phyloP scores from a whole-genome alignment of 30 jellyfish, hydroid and myxozoan species.

The Mastigias papua region DNA sequence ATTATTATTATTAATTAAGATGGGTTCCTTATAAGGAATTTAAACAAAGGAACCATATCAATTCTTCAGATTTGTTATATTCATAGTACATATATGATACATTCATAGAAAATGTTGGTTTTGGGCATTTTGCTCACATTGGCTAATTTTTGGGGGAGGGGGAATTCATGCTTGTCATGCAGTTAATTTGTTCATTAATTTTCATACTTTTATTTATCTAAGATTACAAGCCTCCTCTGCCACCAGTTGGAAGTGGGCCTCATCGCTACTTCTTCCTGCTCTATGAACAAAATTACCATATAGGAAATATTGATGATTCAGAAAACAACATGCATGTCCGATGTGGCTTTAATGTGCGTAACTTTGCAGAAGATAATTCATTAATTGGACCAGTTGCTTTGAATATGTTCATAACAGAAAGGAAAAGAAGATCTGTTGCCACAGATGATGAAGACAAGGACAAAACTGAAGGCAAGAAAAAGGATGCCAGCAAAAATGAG shows the following conservation, averaged over 20 bases:
- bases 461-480: conserved; percentile 1
- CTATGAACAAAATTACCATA: conserved; percentile 64
- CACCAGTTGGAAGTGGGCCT: conserved; percentile 81
- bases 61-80: no score
- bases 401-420: conserved; percentile 60
- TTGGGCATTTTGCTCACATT: no score
- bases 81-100: no score
- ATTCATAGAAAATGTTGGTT: no score
- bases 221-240: conserved; percentile 89
- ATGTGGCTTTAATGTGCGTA: conserved; percentile 72
- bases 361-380: conserved; percentile 74
- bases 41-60: no score
- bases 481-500: not conserved
- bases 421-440: not conserved
- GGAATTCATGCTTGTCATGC: no score
- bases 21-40: no score
- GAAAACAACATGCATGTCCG: conserved; percentile 66
- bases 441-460: conserved; percentile 30
- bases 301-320: conserved; percentile 55
- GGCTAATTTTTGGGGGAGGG: no score
- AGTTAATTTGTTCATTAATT: no score
- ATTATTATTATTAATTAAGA: not conserved
- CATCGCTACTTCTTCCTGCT: conserved; percentile 87
- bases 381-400: conserved; percentile 67
- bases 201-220: not conserved